Conservation (phyloP, 2,888 invertebrate species). For the Drosophila kambysellisi region DNA sequence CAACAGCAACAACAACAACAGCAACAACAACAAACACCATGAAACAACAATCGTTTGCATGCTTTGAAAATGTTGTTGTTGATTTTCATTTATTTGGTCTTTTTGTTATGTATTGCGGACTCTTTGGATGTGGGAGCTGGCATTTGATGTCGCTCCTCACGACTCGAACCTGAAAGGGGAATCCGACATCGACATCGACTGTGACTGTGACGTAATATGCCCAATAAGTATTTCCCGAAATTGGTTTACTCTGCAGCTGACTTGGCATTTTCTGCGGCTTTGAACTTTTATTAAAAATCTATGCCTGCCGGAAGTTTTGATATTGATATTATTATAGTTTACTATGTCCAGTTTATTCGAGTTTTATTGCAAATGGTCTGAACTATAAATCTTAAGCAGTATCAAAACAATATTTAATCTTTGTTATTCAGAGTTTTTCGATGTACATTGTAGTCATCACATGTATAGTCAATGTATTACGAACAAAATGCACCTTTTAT, state of each 20-base stretch:
- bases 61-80: conserved; percentile 51
- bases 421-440: too few relatives aligned
- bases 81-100: conserved; percentile 69
- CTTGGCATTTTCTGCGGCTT: conserved; percentile 14
- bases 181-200: conserved; percentile 21
- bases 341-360: neutral
- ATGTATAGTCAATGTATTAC: neutral
- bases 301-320: conserved; percentile 53
- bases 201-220: conserved; percentile 77
- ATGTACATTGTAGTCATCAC: neutral
- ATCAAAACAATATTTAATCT: neutral
- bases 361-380: neutral
- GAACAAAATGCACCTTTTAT: neutral
- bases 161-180: conserved; percentile 11
- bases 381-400: neutral
- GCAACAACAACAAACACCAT: conserved; percentile 10
- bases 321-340: conserved; percentile 13
- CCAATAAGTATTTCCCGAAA: conserved; percentile 62
- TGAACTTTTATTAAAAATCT: conserved; percentile 73
- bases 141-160: conserved; percentile 42
- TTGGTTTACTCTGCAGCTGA: conserved; percentile 38
- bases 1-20: conserved; percentile 13
- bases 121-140: conserved; percentile 18
- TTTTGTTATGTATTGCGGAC: conserved; percentile 28
- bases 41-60: conserved; percentile 53